Conservation (phyloP, 2,888 invertebrate genomes). For the Xestoiulus laeticollis region DNA sequence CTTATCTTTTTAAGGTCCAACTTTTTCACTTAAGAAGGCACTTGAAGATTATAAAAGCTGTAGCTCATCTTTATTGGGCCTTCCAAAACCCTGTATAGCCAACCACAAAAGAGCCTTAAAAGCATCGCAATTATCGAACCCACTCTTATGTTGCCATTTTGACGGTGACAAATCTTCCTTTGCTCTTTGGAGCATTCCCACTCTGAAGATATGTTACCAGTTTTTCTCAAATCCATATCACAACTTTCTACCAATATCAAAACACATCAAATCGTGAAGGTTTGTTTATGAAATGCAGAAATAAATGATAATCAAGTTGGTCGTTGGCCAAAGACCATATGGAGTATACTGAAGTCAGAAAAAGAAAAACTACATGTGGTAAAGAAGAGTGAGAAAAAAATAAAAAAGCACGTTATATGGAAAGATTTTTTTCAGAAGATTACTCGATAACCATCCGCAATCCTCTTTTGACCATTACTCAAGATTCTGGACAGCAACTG, state of each 20-base stretch:
- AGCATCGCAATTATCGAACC: background rate
- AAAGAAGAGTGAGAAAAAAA: background rate
- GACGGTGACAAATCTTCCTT: background rate
- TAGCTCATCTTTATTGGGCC: background rate
- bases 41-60: background rate
- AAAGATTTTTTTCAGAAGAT: background rate
- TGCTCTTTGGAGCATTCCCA: too few species aligned
- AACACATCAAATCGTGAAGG: too few species aligned
- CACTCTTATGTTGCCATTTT: background rate
- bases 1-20: constrained; percentile 28
- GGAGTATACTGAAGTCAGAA: background rate
- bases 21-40: constrained; percentile 23
- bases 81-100: background rate
- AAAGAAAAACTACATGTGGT: background rate
- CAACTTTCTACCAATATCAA: too few species aligned
- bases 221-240: too few species aligned
- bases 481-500: background rate
- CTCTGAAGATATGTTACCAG: too few species aligned
- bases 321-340: background rate
- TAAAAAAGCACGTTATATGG: background rate
- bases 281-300: too few species aligned
- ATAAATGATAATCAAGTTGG: background rate
- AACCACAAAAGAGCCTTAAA: background rate
- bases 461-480: constrained; percentile 27
- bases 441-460: background rate